These are phyloP conservation scores for Poliocrania exsul DNA, from an alignment of 2,797 vertebrate genomes.

Conservation along the genomic window DNA sequence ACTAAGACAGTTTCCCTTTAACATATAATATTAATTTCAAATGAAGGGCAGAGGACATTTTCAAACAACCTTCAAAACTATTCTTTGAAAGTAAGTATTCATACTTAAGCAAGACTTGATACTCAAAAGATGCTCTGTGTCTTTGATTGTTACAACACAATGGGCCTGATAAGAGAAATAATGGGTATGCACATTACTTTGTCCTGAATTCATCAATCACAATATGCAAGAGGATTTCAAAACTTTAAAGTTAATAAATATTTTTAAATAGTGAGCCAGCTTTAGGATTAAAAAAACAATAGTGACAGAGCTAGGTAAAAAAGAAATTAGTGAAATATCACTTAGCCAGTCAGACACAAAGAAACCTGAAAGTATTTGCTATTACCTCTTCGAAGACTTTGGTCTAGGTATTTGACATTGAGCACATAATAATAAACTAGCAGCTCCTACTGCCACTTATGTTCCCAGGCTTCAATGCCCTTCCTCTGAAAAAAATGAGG, in stretches of 20 bases:
- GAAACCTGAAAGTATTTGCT: background rate
- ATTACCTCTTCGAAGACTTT: background rate
- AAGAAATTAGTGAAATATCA: background rate
- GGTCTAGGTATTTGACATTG: background rate
- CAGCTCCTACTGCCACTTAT: background rate
- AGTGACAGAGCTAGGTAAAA: background rate
- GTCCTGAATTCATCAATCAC: background rate
- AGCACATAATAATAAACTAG: background rate
- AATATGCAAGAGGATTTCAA: background rate
- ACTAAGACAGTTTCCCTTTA: conserved; percentile 44
- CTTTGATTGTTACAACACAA: background rate
- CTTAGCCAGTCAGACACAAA: background rate
- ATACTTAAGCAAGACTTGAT: background rate
- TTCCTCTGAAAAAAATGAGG: background rate
- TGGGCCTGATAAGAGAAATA: background rate
- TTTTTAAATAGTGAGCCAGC: conserved; percentile 1
- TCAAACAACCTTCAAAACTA: conserved; percentile 32
- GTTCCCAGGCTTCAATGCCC: background rate
- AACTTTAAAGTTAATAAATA: conserved; percentile 14
- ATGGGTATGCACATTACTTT: background rate
- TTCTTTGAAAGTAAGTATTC: conserved; percentile 1
- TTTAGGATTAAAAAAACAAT: background rate
- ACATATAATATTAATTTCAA: conserved; percentile 35
- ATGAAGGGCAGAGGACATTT: conserved; percentile 37
- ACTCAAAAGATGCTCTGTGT: background rate